Evolutionary conservation across 2,113 vertebrate genomes (phyloP).

Genomic region (Arizona elegans): DNA sequence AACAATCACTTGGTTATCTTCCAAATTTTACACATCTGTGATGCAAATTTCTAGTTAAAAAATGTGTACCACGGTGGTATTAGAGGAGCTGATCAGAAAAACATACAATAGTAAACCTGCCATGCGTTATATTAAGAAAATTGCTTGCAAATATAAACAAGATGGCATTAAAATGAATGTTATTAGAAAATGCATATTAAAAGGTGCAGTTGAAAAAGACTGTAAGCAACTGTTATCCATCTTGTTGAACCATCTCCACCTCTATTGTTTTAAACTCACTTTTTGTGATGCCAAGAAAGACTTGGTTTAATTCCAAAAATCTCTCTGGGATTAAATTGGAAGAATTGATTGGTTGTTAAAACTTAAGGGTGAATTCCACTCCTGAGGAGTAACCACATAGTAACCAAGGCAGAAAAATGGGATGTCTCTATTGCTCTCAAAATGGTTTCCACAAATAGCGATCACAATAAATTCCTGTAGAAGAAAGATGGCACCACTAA

Average conservation of each 20-base stretch:
- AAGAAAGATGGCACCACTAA: neutral
- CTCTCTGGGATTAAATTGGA: constrained; percentile 43
- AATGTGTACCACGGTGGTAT: neutral
- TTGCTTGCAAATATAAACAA: neutral
- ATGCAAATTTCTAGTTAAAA: neutral
- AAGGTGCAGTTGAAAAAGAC: neutral
- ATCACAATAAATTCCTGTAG: constrained; percentile 54
- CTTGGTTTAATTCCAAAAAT: constrained; percentile 3
- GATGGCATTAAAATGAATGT: neutral
- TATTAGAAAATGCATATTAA: neutral
- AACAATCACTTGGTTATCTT: neutral
- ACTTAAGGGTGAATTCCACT: constrained; percentile 53
- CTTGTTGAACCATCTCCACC: neutral
- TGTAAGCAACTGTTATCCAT: neutral
- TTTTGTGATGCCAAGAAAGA: neutral
- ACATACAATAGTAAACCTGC: neutral
- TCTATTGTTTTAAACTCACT: neutral
- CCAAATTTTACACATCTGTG: neutral
- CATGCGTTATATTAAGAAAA: neutral
- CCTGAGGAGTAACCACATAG: constrained; percentile 32
- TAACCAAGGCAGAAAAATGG: constrained; percentile 30
- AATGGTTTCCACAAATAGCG: constrained; percentile 49
- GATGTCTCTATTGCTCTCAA: constrained; percentile 30
- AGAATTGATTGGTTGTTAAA: constrained; percentile 65
- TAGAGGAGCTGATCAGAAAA: neutral